Evolutionary conservation across 2,888 invertebrate species (phyloP).

Genomic region (Pyrochroa serraticornis): DNA sequence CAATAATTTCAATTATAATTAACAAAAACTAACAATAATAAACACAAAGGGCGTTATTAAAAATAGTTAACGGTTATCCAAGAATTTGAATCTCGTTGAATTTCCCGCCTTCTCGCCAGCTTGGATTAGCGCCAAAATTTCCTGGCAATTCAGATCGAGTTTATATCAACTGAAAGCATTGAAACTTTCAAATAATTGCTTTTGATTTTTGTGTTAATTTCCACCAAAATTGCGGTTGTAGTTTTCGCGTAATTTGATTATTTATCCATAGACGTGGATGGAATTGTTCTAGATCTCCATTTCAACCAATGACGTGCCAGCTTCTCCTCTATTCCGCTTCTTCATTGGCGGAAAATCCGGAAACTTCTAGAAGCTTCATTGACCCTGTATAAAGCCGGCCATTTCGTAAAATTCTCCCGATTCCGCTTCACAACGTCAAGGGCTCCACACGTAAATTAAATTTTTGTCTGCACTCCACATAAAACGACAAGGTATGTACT

Average conservation of each 20-base stretch:
- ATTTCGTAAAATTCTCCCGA: constrained; percentile 33
- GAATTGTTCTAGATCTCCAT: constrained; percentile 12
- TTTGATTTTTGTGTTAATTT: not conserved
- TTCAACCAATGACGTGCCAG: constrained; percentile 35
- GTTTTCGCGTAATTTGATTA: not conserved
- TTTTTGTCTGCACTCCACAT: constrained; percentile 48
- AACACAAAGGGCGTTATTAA: too few relatives aligned
- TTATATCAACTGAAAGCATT: not conserved
- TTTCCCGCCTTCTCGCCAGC: not conserved
- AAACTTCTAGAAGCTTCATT: constrained; percentile 53
- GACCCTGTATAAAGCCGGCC: constrained; percentile 54
- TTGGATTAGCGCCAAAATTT: not conserved
- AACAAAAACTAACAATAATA: too few relatives aligned
- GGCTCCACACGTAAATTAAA: constrained; percentile 43
- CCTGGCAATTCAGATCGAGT: not conserved
- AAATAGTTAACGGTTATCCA: not conserved
- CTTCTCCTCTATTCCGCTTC: constrained; percentile 15
- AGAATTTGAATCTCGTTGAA: not conserved
- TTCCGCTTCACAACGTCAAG: constrained; percentile 47
- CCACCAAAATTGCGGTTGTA: not conserved
- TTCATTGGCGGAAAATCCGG: constrained; percentile 45
- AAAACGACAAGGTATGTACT: constrained; percentile 41
- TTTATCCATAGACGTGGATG: not conserved
- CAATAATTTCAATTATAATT: too few relatives aligned
- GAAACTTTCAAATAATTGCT: not conserved